A percentile compares a stretch with the other conserved stretches of the same genome.
These are phyloP conservation scores for Gadopsis marmoratus DNA, from an alignment of 2,797 vertebrate species.

Conservation along the genomic window DNA sequence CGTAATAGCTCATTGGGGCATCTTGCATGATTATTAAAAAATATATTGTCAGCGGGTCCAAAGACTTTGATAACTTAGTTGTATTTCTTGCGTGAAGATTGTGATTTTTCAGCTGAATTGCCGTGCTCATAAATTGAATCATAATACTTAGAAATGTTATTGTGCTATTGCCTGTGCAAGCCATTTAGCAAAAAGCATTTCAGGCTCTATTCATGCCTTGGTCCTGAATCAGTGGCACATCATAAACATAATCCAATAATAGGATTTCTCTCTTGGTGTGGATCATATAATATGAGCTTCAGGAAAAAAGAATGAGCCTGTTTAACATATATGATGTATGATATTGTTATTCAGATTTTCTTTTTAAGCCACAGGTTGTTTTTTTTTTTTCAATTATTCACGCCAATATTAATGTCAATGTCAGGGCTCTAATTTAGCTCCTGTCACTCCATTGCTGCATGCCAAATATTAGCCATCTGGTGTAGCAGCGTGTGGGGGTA, in stretches of 20 bases:
- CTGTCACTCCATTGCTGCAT: slow-evolving; percentile 56
- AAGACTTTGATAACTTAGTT: slow-evolving; percentile 3
- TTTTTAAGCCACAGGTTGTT: slow-evolving; percentile 44
- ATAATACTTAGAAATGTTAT: slow-evolving; percentile 20
- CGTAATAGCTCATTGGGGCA: neutral
- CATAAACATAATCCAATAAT: slow-evolving; percentile 26
- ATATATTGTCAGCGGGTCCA: neutral
- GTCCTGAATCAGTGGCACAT: slow-evolving; percentile 26
- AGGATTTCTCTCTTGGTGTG: neutral
- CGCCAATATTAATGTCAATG: slow-evolving; percentile 72
- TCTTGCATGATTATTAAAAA: neutral
- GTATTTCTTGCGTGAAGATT: neutral
- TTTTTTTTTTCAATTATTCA: slow-evolving; percentile 40
- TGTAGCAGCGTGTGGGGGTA: slow-evolving; percentile 27
- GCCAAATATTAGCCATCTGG: slow-evolving; percentile 75
- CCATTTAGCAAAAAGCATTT: slow-evolving; percentile 8
- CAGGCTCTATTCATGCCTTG: neutral
- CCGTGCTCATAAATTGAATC: neutral
- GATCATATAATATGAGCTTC: neutral
- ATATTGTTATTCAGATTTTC: slow-evolving; percentile 50
- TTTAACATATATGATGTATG: slow-evolving; percentile 36
- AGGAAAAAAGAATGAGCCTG: neutral
- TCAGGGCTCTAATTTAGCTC: slow-evolving; percentile 68
- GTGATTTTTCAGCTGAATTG: slow-evolving; percentile 11
- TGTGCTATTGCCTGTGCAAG: slow-evolving; percentile 1